Evolutionary conservation across 2,797 vertebrate species (phyloP), one percentile per base, ranked within the genome.

Genomic region (Cetoscarus ocellatus): DNA sequence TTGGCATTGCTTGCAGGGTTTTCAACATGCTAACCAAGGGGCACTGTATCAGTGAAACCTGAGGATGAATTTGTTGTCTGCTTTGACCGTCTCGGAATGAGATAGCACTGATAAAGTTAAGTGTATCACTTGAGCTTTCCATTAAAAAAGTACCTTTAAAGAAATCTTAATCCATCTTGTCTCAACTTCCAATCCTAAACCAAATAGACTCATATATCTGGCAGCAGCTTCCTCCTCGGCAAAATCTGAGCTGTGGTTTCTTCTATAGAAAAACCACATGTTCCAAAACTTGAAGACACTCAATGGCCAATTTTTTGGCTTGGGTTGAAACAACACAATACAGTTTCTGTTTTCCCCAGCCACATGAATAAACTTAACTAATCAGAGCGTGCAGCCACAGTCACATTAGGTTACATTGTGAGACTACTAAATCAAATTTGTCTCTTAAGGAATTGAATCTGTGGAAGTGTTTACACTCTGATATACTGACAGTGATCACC

Each of bases 301-400:
- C 64, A 47, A 65, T 60, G 36, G 58, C 65, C 62, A 67, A 68
- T 64, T 58, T 74, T 39, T 67, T 82, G 71, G 77, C 67, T 76
- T 74, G 47, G 38, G 63, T 82, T 82, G 38, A 67, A 81, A 67
- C 65, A 59, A 54, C 69, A 66, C 67, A 73, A 39, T 53, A 48
- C 57, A 71, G 67, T 66, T 63, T 48, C 61, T 61, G 13, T 48
- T 48, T 73, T 52, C 34, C 43, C 18, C 49, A 43, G 70, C 73
- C 84, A 86, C 79, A 71, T 79, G 73, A 67, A 70, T 49, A 36
- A 60, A 66, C 61, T 80, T 65, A 83, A 60, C 60, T 59, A 78
- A 77, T 79, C 67, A 84, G 49, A 71, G 62, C 75, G 61, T 70
- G 57, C 61, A 64, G 77, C 74, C 80, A 61, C 76, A 82, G 64